phyloP scores from a whole-genome alignment of 2,113 vertebrate genomes.

The Neopipo cinnamomea region DNA sequence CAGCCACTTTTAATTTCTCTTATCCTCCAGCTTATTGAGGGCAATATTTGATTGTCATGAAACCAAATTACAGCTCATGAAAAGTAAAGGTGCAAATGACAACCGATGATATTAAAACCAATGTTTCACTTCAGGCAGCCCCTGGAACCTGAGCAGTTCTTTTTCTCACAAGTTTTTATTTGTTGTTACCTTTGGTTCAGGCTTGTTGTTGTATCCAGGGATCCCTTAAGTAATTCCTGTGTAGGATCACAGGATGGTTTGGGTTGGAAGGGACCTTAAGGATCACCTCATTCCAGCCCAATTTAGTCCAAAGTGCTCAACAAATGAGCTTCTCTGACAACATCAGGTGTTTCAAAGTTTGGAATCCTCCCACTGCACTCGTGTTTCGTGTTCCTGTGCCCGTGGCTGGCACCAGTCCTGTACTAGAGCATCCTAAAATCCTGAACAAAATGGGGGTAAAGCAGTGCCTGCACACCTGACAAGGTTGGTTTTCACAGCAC shows the following conservation, averaged over 20 bases:
- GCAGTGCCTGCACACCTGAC: too few relatives aligned
- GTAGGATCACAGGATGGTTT: neutral
- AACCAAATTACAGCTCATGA: neutral
- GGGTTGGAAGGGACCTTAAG: neutral
- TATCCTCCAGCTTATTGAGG: neutral
- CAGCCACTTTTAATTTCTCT: neutral
- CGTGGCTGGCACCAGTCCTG: fast-evolving
- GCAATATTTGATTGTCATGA: neutral
- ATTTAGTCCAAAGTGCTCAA: fast-evolving
- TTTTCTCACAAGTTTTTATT: neutral
- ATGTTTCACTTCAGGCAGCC: neutral
- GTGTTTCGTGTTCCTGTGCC: fast-evolving
- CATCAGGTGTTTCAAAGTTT: fast-evolving
- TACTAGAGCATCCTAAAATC: fast-evolving
- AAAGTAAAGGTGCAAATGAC: neutral
- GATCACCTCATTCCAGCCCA: too few relatives aligned
- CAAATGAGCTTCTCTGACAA: fast-evolving
- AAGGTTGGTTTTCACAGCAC: fast-evolving
- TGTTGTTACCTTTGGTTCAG: neutral
- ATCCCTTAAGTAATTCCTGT: neutral
- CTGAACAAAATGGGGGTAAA: fast-evolving
- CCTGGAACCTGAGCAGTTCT: fast-evolving
- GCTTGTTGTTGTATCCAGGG: neutral
- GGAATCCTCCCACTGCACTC: fast-evolving
- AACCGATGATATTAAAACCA: fast-evolving